Conservation (phyloP, 2,797 vertebrate species). For the Discoglossus pictus region DNA sequence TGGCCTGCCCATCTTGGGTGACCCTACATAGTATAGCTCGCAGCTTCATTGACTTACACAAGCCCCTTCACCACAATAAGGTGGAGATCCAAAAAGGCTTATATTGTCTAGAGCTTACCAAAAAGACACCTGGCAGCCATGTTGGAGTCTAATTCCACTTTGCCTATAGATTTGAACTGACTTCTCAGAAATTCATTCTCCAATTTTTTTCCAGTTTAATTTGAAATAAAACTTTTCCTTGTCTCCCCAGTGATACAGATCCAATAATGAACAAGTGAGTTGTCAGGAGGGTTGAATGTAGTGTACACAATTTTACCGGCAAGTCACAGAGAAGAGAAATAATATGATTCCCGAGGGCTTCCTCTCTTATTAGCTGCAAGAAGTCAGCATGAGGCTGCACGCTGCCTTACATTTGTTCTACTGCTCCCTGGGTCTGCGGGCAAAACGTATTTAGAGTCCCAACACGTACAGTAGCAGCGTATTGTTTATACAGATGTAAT, state of each 20-base stretch:
- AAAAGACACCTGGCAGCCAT: slow-evolving; percentile 1
- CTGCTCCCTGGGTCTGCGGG: slow-evolving; percentile 34
- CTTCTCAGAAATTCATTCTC: background rate
- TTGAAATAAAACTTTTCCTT: slow-evolving; percentile 36
- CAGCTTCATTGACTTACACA: no score
- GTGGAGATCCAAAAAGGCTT: no score
- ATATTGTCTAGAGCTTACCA: no score
- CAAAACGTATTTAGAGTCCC: slow-evolving; percentile 35
- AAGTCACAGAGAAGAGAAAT: slow-evolving; percentile 39
- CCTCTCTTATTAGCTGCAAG: slow-evolving; percentile 49
- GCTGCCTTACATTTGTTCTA: slow-evolving; percentile 40
- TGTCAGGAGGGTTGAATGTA: slow-evolving; percentile 43
- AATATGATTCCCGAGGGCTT: slow-evolving; percentile 34
- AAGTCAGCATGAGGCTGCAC: slow-evolving; percentile 39
- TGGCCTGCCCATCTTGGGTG: no score
- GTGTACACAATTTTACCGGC: slow-evolving; percentile 35
- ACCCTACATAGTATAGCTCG: no score
- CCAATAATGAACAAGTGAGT: slow-evolving; percentile 47
- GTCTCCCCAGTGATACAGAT: slow-evolving; percentile 30
- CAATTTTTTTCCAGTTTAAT: slow-evolving; percentile 26
- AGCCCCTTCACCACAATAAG: no score
- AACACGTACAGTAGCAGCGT: slow-evolving; percentile 16
- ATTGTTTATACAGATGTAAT: slow-evolving; percentile 35
- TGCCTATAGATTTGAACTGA: slow-evolving; percentile 6
- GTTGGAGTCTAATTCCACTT: background rate